Conservation (phyloP, 1,140 invertebrate species). For the Lanistes nyassanus region DNA sequence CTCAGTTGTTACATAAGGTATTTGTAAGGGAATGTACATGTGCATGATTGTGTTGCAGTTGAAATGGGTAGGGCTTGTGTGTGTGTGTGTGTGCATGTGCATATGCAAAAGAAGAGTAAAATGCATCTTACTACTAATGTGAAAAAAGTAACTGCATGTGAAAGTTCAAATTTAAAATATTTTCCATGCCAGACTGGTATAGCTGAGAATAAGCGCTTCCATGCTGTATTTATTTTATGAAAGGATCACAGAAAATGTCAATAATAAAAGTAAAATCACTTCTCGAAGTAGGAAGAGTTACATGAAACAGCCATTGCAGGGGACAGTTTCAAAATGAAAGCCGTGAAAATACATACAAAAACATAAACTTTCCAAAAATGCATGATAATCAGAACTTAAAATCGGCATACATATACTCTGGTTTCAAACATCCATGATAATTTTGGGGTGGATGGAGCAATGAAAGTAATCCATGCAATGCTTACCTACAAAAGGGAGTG, state of each 20-base stretch:
- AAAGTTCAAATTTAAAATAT: not conserved
- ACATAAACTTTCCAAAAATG: not conserved
- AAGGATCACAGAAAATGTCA: too few species aligned
- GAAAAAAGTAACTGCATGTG: not conserved
- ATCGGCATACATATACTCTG: not conserved
- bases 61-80: not conserved
- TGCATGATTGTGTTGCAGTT: not conserved
- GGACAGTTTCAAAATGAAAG: too few species aligned
- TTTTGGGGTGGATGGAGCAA: not conserved
- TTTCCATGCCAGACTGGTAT: not conserved
- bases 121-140: not conserved
- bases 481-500: conserved; percentile 59
- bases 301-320: not conserved
- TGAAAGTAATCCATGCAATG: too few species aligned
- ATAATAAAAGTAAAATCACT: not conserved
- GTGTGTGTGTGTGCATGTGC: not conserved
- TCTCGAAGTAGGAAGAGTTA: not conserved
- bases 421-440: not conserved
- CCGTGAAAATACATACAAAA: too few species aligned
- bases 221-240: too few species aligned
- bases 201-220: not conserved
- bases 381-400: not conserved
- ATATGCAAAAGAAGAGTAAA: not conserved
- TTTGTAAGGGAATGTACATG: not conserved
- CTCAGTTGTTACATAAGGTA: not conserved